phyloP scores from a whole-genome alignment of 2,113 vertebrate genomes.

The crab-eating macaque (Macaca fascicularis) region DNA sequence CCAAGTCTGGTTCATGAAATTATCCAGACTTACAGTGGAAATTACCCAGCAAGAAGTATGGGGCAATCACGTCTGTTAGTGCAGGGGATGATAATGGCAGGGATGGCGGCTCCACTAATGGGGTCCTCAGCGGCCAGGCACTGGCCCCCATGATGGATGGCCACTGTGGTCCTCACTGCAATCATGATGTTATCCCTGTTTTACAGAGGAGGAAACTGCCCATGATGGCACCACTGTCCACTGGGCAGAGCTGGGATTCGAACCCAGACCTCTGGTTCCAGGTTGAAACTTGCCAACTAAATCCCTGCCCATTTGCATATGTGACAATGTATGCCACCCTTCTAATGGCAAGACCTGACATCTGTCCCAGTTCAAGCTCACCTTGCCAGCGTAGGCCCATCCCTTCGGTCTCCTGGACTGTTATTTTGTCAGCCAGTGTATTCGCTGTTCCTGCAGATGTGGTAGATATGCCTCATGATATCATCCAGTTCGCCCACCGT shows the following conservation, averaged over 20 bases:
- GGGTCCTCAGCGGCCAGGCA: rapidly evolving
- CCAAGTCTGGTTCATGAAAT: not conserved
- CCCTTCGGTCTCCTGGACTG: not conserved
- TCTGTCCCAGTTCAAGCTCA: not conserved
- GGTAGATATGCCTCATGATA: rapidly evolving
- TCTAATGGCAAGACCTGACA: not conserved
- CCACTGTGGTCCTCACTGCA: not conserved
- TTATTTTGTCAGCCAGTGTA: not conserved
- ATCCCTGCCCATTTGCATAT: too few species aligned
- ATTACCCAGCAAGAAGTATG: not conserved
- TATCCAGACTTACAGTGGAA: not conserved
- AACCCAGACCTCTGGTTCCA: not conserved
- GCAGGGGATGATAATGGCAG: rapidly evolving
- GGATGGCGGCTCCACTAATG: rapidly evolving
- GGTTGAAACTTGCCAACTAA: not conserved
- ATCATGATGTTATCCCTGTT: not conserved
- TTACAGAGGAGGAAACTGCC: not conserved
- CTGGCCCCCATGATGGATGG: not conserved
- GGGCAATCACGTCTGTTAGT: rapidly evolving
- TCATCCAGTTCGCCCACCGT: rapidly evolving
- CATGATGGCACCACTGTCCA: not conserved
- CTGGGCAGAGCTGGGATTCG: not conserved
- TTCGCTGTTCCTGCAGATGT: not conserved
- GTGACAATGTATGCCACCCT: not conserved
- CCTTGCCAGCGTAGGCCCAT: not conserved